A percentile compares a stretch with the other conserved stretches of the same genome.
phyloP scores from a whole-genome alignment of 2,888 invertebrate genomes.

The Shargacucullia verbasci region DNA sequence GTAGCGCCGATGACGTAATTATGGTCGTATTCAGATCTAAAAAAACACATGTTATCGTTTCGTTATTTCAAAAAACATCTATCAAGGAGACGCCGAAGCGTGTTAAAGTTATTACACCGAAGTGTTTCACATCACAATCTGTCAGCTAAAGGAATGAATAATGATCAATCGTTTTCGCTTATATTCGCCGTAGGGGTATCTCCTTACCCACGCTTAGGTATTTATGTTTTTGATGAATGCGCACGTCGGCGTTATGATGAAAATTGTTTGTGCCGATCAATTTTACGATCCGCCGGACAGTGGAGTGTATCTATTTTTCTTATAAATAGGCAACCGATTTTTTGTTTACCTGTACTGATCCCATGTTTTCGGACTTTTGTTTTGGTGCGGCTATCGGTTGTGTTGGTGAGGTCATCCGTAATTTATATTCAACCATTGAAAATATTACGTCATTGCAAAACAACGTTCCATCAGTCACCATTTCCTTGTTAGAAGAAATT shows the following conservation, averaged over 20 bases:
- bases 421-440: neutral
- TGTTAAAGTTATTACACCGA: constrained; percentile 80
- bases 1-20: constrained; percentile 68
- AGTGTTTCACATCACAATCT: constrained; percentile 83
- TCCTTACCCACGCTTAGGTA: constrained; percentile 68
- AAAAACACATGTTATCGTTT: constrained; percentile 72
- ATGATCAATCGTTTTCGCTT: constrained; percentile 80
- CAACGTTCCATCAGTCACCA: too few relatives aligned
- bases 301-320: constrained; percentile 50
- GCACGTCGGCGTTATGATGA: constrained; percentile 50
- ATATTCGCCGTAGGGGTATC: constrained; percentile 73
- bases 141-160: constrained; percentile 81
- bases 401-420: constrained; percentile 13
- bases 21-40: constrained; percentile 55
- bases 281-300: constrained; percentile 53
- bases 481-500: too few relatives aligned
- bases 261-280: constrained; percentile 58
- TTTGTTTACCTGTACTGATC: constrained; percentile 49
- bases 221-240: constrained; percentile 64
- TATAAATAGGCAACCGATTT: constrained; percentile 45
- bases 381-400: constrained; percentile 23
- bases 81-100: constrained; percentile 70
- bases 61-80: constrained; percentile 75
- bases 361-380: constrained; percentile 13
- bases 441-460: too few relatives aligned